Evolutionary conservation across 2,113 vertebrate genomes (phyloP), one percentile per base, ranked within the genome.

Genomic region (Labrus mixtus): DNA sequence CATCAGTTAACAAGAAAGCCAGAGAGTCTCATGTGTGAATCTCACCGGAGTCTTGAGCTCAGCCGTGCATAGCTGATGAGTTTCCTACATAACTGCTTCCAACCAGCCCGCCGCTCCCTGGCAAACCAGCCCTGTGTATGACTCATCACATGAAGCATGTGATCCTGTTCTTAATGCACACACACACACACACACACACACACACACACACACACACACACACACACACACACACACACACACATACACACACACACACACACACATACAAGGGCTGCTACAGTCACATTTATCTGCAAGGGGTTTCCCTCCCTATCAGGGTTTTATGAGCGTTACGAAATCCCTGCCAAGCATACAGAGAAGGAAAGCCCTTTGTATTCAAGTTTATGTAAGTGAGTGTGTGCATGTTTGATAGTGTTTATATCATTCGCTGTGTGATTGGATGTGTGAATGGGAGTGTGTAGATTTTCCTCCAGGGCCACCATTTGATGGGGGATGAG

Each of bases 401-500:
- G 51, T 68, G 39, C 55, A n/a, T 64, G 54, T 8, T 60, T 81
- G 86, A 78, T 50, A 48, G 69, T 63, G 39, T 79, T 81, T 69
- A 29, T 53, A 70, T 74, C 73, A 65, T 69, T 73, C 50, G 16
- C 60, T 66, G 75, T 48, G 60, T 39, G 73, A 45, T 48, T 53
- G 57, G 58, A 72, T 63, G 76, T 78, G 84, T 91, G 87, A 90
- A 87, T 85, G 81, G 79, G 89, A 89, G 88, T 83, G 84, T 92
- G 90, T 86, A 89, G 92, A 93, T 91, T 87, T 94, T 93, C 89
- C 82, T 81, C 78, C 89, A 92, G 92, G 85, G 92, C 91, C 90
- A 87, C 90, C 79, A 82, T 94, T 94, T 94, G 94, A 95, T 94
- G 94, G 94, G 93, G 86, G 91, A 92, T 95, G 95, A 96, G 82